Base-by-base conservation (phyloP, 2,797 vertebrate genomes). In the Diceros bicornis region DNA sequence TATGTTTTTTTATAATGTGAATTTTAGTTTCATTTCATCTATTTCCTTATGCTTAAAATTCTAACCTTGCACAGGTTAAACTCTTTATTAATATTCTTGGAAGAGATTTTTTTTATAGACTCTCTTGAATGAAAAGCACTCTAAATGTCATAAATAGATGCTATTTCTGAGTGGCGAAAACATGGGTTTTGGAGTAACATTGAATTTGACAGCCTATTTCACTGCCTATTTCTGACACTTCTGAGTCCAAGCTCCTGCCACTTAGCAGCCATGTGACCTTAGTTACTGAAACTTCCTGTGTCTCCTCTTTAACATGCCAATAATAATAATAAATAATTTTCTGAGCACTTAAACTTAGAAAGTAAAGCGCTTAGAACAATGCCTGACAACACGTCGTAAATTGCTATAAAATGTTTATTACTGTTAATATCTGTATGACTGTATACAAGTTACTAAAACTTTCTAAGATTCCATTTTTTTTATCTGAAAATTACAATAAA, bases 391-490 rank as follows among this genome's bases (percentile, higher is more conserved):
- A 74, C 11, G 37, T 23, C 94, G 44, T 50, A 69, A 92, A 74
- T 86, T 77, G 41, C 59, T 92, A 52, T 75, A 78, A 89, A 83
- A 78, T 59, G 2, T 79, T 74, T 25, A 21, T 32, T 89, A 27
- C 13, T 89, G 5, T n/a, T 87, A 71, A 57, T 84, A 96, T 74
- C 10, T 37, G 6, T n/a, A 12, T 61, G 8, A 91, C 13, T 92
- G 96, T 44, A 34, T 72, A 25, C 4, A 92, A 87, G 18, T 59
- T 92, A 69, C 18, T 87, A 59, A 94, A 83, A 89, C 25, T 72
- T 94, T 81, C 10, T 75, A 81, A 71, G 21, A 69, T 77, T 92
- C 57, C 25, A 50, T 37, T 81, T 89, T 96, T 96, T 86, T 85
- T 27, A 81, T 66, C 23, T 61, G 7, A 89, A 95, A 94, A 88